Conservation (phyloP, 1,140 invertebrate genomes). For the Drosophila albomicans region DNA sequence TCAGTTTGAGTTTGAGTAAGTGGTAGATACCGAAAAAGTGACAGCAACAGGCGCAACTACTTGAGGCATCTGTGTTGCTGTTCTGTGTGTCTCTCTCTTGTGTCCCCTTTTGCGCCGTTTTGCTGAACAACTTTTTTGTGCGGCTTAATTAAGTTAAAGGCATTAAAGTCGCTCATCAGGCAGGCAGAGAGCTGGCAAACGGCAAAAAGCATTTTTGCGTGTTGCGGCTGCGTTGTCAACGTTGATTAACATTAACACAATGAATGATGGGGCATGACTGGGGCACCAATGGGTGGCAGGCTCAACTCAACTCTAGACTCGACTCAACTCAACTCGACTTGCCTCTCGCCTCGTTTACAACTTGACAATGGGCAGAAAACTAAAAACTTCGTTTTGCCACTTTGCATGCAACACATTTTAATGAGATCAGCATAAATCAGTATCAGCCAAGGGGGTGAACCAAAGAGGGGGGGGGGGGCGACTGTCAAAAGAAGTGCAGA, state of each 20-base stretch:
- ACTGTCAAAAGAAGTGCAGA: not conserved
- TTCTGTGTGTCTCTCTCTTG: too few species aligned
- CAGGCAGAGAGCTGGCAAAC: constrained; percentile 23
- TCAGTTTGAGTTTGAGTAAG: not conserved
- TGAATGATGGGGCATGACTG: constrained; percentile 57
- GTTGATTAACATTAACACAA: constrained; percentile 81
- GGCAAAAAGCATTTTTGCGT: constrained; percentile 67
- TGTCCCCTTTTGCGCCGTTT: not conserved
- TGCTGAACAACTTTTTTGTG: constrained; percentile 46
- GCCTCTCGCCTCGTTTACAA: constrained; percentile 13
- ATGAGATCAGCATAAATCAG: constrained; percentile 84
- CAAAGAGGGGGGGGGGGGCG: not conserved
- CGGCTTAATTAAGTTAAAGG: constrained; percentile 75
- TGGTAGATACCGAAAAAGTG: constrained; percentile 34
- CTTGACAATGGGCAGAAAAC: constrained; percentile 60
- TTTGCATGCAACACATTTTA: constrained; percentile 79
- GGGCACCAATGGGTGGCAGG: constrained; percentile 23
- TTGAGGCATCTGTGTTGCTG: constrained; percentile 38
- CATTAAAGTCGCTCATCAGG: constrained; percentile 48
- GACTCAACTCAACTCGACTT: not conserved
- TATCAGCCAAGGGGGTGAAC: constrained; percentile 52
- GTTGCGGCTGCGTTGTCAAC: constrained; percentile 77
- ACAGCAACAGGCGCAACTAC: constrained; percentile 73
- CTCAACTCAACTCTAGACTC: not conserved
- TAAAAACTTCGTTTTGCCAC: constrained; percentile 78